Evolutionary conservation across 2,888 invertebrate species (phyloP), one percentile per base, ranked within the genome.

Genomic region (Drosophila longiperda): DNA sequence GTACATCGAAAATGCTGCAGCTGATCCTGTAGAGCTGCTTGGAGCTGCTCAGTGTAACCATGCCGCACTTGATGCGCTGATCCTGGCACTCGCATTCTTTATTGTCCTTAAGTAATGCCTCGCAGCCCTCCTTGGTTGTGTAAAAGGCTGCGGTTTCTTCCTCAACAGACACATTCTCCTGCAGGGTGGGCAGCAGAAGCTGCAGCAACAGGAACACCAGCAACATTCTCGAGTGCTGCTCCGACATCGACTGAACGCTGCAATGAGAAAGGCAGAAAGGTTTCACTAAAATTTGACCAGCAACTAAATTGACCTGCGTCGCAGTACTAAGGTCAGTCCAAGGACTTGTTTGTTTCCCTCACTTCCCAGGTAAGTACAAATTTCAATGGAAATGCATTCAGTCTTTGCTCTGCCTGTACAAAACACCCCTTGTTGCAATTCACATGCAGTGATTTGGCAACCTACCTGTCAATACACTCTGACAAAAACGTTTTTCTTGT

Each of bases 61-160:
- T 73, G 1, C 89, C 87, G 34, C 87, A 87, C 55, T 87, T 89
- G 72, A 87, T 87, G 60, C 81, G 73, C 38, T 81, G 78, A 45
- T 84, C 81, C 63, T 78, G 79, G 42, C 87, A 87, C 40, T 87
- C 89, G 71, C 87, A 87, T 3, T 83, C 67, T 15, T 55, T 81
- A 23, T 71, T 67, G 0, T 81, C 87, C 49, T 77, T 79, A 7
- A 87, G 72, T 57, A 87, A 1, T 0, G 77, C 23, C 54, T 87
- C 82, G 17, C 89, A 87, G 12, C 84, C 87, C 1, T 61, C 64
- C 32, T 78, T 87, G 33, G 78, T 86, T 5, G 79, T 64, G 50
- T 86, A 86, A 0, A 54, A 8, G 3, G 80, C 80, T 3, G 65
- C 20, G 29, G 54, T 8, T 3, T 58, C 59, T 3, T 62, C 68